phyloP scores from a whole-genome alignment of 2,888 invertebrate species.

The Campaea margaritaria region DNA sequence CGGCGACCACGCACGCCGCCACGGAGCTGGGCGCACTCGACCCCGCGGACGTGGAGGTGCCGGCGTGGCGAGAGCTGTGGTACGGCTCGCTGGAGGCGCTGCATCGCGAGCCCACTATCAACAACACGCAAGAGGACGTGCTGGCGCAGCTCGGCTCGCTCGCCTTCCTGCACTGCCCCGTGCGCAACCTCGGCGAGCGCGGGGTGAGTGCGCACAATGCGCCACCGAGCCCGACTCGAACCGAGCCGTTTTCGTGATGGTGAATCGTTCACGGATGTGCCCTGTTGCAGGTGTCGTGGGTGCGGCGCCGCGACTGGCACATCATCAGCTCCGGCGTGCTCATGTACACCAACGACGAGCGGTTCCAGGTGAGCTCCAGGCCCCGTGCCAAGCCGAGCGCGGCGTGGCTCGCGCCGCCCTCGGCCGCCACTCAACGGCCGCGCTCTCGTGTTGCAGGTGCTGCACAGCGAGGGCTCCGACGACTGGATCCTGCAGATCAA shows the following conservation, averaged over 20 bases:
- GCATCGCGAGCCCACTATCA: conserved; percentile 83
- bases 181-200: conserved; percentile 90
- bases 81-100: conserved; percentile 77
- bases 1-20: conserved; percentile 16
- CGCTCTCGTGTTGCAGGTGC: conserved; percentile 68
- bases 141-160: conserved; percentile 91
- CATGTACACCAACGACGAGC: conserved; percentile 96
- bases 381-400: no score
- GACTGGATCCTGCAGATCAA: conserved; percentile 97
- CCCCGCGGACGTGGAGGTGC: conserved; percentile 55
- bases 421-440: not conserved
- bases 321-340: conserved; percentile 95
- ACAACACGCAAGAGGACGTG: conserved; percentile 91
- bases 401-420: no score
- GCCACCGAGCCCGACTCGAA: no score
- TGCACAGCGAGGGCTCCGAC: conserved; percentile 94
- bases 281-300: conserved; percentile 92
- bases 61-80: conserved; percentile 88
- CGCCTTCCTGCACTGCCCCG: conserved; percentile 92
- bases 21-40: conserved; percentile 54
- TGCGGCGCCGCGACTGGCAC: conserved; percentile 96
- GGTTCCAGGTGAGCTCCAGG: conserved; percentile 85
- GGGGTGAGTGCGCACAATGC: conserved; percentile 77
- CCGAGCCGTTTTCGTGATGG: no score
- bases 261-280: conserved; percentile 2